phyloP scores from a whole-genome alignment of 2,113 vertebrate genomes.

The Delphinapterus leucas region DNA sequence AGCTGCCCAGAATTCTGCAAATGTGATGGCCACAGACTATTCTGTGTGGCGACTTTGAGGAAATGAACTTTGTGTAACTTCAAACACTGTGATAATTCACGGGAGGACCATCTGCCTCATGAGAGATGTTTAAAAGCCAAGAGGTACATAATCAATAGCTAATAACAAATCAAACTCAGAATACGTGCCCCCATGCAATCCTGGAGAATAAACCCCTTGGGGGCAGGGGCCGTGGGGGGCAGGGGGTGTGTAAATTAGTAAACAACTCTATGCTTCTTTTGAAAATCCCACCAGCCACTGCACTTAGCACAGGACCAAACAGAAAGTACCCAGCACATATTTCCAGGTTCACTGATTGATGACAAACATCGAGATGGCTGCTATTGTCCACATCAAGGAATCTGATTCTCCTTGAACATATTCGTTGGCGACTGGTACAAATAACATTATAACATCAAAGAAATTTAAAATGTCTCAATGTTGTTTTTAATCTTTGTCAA shows the following conservation, averaged over 20 bases:
- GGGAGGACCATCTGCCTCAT: background rate
- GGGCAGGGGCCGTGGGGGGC: too few species aligned
- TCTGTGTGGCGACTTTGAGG: background rate
- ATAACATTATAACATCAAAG: background rate
- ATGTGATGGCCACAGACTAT: background rate
- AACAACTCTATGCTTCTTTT: background rate
- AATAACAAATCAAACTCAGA: background rate
- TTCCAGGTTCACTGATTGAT: background rate
- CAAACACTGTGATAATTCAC: background rate
- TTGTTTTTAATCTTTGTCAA: background rate
- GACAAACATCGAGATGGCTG: background rate
- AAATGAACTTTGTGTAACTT: background rate
- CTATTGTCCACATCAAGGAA: background rate
- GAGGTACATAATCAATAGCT: background rate
- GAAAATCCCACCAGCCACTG: background rate
- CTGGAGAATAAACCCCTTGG: background rate
- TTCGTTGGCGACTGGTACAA: background rate
- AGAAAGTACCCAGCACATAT: background rate
- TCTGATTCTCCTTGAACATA: background rate
- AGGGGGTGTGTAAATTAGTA: background rate
- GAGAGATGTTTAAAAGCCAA: background rate
- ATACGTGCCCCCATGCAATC: background rate
- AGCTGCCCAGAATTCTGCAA: background rate
- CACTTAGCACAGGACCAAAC: background rate
- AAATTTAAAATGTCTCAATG: background rate